A percentile compares a stretch with the other conserved stretches of the same genome.
Evolutionary conservation across 2,113 vertebrate genomes (phyloP).

Genomic region (Calypte anna): DNA sequence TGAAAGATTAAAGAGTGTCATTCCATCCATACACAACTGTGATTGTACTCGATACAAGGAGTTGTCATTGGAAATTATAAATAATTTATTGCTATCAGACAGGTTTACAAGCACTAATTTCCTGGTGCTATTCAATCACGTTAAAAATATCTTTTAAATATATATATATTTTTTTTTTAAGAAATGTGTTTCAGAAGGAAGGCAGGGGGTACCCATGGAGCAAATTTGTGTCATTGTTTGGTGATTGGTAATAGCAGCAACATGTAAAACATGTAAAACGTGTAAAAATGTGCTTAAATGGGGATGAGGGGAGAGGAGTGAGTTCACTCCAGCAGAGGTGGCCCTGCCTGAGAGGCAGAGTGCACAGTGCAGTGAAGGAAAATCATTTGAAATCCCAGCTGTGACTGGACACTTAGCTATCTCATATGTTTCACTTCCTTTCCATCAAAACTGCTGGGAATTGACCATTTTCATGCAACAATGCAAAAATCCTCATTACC

Average conservation of each 20-base stretch:
- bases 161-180: neutral
- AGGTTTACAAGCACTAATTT: constrained; percentile 61
- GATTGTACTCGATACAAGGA: constrained; percentile 30
- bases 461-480: constrained; percentile 95
- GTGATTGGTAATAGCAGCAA: constrained; percentile 63
- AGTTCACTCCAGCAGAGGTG: constrained; percentile 52
- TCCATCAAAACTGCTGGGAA: constrained; percentile 87
- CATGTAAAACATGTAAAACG: neutral
- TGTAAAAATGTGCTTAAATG: constrained; percentile 66
- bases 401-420: constrained; percentile 76
- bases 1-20: constrained; percentile 31
- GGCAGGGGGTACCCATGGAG: neutral
- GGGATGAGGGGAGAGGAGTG: neutral
- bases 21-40: neutral
- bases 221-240: constrained; percentile 54
- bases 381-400: constrained; percentile 76
- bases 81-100: constrained; percentile 60
- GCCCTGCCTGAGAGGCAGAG: constrained; percentile 59
- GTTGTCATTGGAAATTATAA: constrained; percentile 50
- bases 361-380: constrained; percentile 24
- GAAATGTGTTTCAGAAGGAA: neutral
- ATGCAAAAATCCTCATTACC: constrained; percentile 99
- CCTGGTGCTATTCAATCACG: constrained; percentile 30
- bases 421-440: constrained; percentile 80
- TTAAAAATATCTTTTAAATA: constrained; percentile 3